Base-by-base conservation (phyloP, 1,140 invertebrate species). In the Drosophila melanica region DNA sequence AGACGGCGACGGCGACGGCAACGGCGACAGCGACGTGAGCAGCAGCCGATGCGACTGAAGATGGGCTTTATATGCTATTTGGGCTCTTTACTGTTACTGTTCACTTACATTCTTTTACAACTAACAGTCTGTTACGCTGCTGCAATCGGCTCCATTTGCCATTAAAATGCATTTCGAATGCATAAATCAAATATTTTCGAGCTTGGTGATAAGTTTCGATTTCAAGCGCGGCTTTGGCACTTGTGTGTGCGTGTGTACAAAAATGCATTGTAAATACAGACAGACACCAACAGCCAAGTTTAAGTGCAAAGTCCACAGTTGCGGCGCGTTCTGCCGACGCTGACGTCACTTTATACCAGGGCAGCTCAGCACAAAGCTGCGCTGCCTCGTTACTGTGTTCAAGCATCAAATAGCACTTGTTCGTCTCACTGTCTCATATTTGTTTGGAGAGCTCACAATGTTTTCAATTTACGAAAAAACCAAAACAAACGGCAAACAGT, bases 341-440 rank as follows among this genome's bases (percentile, higher is more conserved):
- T 85, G 81, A 85, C 81, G 81, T 85, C 81, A 87, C 66, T 55
- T 14, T 33, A 23, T 35, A 39, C 44, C 63, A 73, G 39, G 73
- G 64, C 14, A 54, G 23, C 12, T n/a, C 35, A 27, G 47, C 30
- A 33, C 6, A 23, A 37, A 18, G 20, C 16, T 11, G 47, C 23
- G 7, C 10, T 53, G 74, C 55, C 50, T 79, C 57, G 66, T 74
- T 77, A 78, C 72, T 73, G 73, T 85, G 75, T 73, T 53, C 37
- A 37, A 67, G 65, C 57, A 54, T 53, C 58, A 42, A 45, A 64
- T 70, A 50, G 51, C 51, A 66, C 39, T 66, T 72, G 54, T 67
- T 59, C 39, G 45, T 47, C 42, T 68, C 55, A 39, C 64, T 9
- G 64, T 66, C 44, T 63, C 51, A 35, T 45, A 70, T 70, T 59